Base-by-base conservation (phyloP, 2,113 vertebrate species). In the Pangasianodon gigas region DNA sequence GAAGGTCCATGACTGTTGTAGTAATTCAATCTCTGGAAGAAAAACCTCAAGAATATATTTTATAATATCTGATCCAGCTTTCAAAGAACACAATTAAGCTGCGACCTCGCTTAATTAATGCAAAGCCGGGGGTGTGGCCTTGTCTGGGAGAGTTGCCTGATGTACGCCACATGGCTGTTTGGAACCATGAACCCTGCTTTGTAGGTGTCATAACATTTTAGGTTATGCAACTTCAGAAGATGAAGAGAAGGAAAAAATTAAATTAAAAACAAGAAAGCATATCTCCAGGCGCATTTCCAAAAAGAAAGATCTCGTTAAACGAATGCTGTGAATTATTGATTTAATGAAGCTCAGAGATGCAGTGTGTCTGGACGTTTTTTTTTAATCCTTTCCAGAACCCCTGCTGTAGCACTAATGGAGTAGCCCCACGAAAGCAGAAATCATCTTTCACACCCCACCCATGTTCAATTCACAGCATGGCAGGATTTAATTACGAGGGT, bases 381-480 rank as follows among this genome's bases (percentile, higher is more conserved):
- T 58, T 41, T 58, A 62, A 84, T 84, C 18, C 58, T 51, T 10
- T 10, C 56, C 54, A 14, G 71, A 56, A 37, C 41, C 58, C 75
- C 44, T 44, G 51, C 74, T 62, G 87, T 0, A n/a, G 54, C 14
- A 87, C 52, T 60, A 79, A 77, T 46, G 86, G 24, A 80, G 56
- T n/a, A 11, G 52, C 86, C n/a, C 86, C 87, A 58, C 4, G 19
- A 65, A 81, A 81, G 75, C 75, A 29, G 46, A 86, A 29, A n/a
- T 67, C 67, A 56, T 86, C 24, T 52, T 86, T 89, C 77, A 65
- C 74, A 86, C 14, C 37, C 14, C 84, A 16, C 24, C 46, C 56
- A 69, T 46, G 21, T 18, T 48, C 4, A 69, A 54, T 56, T 81
- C 51, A 7, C 58, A 69, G 75, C 46, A 13, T 2, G 41, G 29